Conservation (phyloP, 2,888 invertebrate species). For the Trissolcus japonicus region DNA sequence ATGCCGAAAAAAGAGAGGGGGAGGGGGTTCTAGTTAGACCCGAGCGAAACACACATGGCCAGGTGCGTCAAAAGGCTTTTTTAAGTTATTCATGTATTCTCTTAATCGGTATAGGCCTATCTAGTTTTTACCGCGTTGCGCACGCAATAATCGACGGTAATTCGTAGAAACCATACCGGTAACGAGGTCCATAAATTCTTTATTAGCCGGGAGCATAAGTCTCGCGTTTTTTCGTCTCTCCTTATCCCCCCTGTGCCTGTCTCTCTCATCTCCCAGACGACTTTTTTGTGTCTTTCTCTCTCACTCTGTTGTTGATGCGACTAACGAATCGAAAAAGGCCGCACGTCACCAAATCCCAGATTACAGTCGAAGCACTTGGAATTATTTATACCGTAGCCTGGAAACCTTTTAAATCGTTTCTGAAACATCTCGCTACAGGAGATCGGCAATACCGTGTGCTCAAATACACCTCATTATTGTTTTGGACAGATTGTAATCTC, state of each 20-base stretch:
- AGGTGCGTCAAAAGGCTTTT: slow-evolving; percentile 67
- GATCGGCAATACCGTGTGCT: slow-evolving; percentile 46
- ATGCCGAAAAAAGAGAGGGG: slow-evolving; percentile 30
- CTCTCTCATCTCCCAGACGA: not conserved
- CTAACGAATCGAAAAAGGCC: slow-evolving; percentile 56
- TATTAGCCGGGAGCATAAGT: slow-evolving; percentile 69
- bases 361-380: slow-evolving; percentile 57
- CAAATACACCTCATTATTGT: slow-evolving; percentile 47
- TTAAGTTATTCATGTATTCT: slow-evolving; percentile 76
- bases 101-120: slow-evolving; percentile 72
- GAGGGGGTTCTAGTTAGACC: slow-evolving; percentile 12
- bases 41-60: slow-evolving; percentile 51
- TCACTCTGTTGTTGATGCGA: not conserved
- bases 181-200: slow-evolving; percentile 75
- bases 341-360: slow-evolving; percentile 59
- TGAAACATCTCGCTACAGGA: slow-evolving; percentile 54
- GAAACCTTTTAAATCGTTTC: slow-evolving; percentile 58
- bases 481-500: slow-evolving; percentile 43
- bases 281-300: not conserved
- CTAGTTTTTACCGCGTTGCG: slow-evolving; percentile 66
- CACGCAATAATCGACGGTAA: slow-evolving; percentile 73
- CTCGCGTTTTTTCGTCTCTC: slow-evolving; percentile 46
- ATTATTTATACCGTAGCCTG: slow-evolving; percentile 59
- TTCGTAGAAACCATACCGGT: slow-evolving; percentile 74
- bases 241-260: not conserved